Evolutionary conservation across 2,888 invertebrate species (phyloP), one percentile per base, ranked within the genome.

Genomic region (Catocala nupta): DNA sequence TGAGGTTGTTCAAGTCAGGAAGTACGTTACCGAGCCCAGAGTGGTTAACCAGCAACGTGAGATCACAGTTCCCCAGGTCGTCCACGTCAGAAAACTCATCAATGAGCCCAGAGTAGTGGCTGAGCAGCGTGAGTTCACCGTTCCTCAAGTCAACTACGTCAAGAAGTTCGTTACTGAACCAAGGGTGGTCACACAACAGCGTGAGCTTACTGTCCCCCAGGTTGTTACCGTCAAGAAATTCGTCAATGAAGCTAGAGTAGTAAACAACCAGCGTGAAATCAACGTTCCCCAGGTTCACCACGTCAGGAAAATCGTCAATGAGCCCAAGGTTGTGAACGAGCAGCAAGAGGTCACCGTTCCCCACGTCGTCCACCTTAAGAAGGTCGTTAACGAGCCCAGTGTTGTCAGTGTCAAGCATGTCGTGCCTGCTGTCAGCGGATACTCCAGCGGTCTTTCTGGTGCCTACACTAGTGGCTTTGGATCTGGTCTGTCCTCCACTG

Each of bases 161-260:
- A 25, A 25, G 25, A 10, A 8, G 6, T 10, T 10, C 42, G 6
- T 10, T 2, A 42, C 42, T 42, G 83, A 25, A 25, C 25, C 25
- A 25, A 25, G 4, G 25, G 83, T 71, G 4, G 25, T 25, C 1
- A 25, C 25, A 25, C 25, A 25, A 25, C 25, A 25, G 25, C 25
- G 25, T 25, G 25, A 25, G 25, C 4, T 3, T 3, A 25, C 25
- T 25, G 25, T 25, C 4, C 25, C 25, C 25, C 25, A 25, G 4
- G 87, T 84, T 67, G 83, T 87, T 66, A 80, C 87, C 63, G 87
- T 87, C 57, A 89, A 88, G 77, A 79, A 79, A 69, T 80, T 87
- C 52, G 83, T 89, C 9, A 39, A 39, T 25, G 25, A 25, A 25
- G 25, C 25, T 25, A 25, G 4, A 25, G 25, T 25, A 3, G 25